A percentile compares a stretch with the other conserved stretches of the same genome.
Conservation (phyloP, 2,797 vertebrate species). For the Liasis olivaceus region DNA sequence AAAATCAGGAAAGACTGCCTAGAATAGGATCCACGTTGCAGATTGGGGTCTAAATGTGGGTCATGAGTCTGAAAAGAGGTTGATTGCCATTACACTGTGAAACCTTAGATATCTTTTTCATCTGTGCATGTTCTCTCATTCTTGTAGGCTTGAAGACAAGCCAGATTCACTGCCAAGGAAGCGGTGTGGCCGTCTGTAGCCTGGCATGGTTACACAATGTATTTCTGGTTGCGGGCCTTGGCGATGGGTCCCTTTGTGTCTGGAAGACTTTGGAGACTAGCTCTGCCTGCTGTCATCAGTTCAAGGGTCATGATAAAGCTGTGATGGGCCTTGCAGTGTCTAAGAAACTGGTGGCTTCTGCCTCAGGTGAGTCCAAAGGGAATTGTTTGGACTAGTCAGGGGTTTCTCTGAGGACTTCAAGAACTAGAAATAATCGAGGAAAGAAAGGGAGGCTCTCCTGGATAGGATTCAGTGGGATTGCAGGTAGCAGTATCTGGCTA, state of each 20-base stretch:
- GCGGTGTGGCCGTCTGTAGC: constrained; percentile 68
- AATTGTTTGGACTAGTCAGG: background rate
- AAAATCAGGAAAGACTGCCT: background rate
- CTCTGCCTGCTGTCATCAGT: constrained; percentile 59
- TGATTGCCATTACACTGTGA: background rate
- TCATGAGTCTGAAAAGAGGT: background rate
- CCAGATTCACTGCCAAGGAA: constrained; percentile 46
- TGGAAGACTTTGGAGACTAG: constrained; percentile 67
- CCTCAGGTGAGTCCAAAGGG: constrained; percentile 75
- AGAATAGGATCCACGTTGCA: background rate
- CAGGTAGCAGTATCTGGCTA: background rate
- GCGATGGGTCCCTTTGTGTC: constrained; percentile 75
- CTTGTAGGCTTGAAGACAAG: constrained; percentile 35
- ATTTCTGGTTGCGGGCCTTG: constrained; percentile 76
- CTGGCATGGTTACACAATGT: constrained; percentile 77
- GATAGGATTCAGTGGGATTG: background rate
- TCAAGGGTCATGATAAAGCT: constrained; percentile 64
- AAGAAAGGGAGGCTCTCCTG: background rate
- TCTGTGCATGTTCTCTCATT: background rate
- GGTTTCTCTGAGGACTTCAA: background rate
- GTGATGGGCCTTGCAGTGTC: constrained; percentile 79
- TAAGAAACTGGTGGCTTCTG: constrained; percentile 76
- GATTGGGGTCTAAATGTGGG: background rate
- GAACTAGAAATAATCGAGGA: background rate
- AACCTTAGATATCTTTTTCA: background rate